phyloP scores from a whole-genome alignment of 64 coral and sea anemone genomes.

The Montipora cactus region DNA sequence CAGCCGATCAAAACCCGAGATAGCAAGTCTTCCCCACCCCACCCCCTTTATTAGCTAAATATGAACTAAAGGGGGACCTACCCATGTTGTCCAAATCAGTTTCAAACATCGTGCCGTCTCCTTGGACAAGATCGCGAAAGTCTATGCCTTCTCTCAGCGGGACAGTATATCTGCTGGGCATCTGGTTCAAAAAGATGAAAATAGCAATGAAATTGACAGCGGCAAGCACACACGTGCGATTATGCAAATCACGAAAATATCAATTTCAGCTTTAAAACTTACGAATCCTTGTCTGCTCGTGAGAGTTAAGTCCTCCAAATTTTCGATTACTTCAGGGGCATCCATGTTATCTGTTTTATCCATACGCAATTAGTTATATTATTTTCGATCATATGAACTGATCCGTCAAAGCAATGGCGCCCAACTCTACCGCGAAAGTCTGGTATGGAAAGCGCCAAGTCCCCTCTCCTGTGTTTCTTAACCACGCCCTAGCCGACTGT shows the following conservation, averaged over 20 bases:
- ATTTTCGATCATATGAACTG: too few species aligned
- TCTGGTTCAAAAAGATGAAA: not conserved
- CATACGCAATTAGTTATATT: not conserved
- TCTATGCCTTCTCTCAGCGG: constrained; percentile 32
- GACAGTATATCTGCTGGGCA: constrained; percentile 26
- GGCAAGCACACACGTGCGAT: not conserved
- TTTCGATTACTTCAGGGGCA: constrained; percentile 34
- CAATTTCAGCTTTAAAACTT: not conserved
- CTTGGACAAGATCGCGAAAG: not conserved
- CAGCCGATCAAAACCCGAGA: too few species aligned
- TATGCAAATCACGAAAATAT: not conserved
- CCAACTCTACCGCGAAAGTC: too few species aligned
- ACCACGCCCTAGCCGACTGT: too few species aligned
- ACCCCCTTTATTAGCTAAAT: too few species aligned
- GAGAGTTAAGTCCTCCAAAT: constrained; percentile 16
- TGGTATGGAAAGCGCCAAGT: too few species aligned
- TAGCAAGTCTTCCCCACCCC: too few species aligned
- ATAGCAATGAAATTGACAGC: not conserved
- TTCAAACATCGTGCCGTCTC: constrained; percentile 46
- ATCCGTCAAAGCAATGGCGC: too few species aligned
- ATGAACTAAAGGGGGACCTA: not conserved
- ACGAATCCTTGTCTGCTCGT: constrained; percentile 18
- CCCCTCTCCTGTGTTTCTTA: too few species aligned
- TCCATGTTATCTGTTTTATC: not conserved
- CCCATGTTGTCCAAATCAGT: constrained; percentile 30